phyloP scores from a whole-genome alignment of 2,797 vertebrate species.

The Periophthalmus magnuspinnatus region DNA sequence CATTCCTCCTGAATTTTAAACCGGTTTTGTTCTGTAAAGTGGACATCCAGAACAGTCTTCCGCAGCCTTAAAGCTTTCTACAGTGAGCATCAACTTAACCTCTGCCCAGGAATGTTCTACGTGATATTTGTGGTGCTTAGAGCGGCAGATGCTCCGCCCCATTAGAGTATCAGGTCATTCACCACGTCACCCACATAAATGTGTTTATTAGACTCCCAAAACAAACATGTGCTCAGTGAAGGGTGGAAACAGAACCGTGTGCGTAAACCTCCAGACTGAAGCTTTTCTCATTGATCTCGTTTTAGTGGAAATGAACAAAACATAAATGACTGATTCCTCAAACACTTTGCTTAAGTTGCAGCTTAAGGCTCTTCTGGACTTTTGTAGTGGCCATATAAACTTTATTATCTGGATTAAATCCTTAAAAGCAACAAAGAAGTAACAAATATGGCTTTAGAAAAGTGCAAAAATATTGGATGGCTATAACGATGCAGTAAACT shows the following conservation, averaged over 20 bases:
- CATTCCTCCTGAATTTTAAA: background rate
- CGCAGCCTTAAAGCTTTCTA: background rate
- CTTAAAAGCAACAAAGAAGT: background rate
- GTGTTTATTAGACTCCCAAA: background rate
- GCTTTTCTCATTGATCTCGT: background rate
- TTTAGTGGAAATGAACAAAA: background rate
- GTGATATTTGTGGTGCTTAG: background rate
- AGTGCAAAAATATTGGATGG: constrained; percentile 4
- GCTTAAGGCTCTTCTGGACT: background rate
- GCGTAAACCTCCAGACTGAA: too few relatives aligned
- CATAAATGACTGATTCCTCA: background rate
- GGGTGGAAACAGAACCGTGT: background rate
- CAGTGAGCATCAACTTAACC: background rate
- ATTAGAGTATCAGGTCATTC: constrained; percentile 1
- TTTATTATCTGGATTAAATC: background rate
- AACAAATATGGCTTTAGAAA: constrained; percentile 8
- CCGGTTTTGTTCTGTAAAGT: background rate
- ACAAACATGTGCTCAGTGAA: background rate
- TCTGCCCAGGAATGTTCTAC: constrained; percentile 14
- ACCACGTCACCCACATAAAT: background rate
- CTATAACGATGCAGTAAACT: background rate
- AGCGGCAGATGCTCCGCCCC: background rate
- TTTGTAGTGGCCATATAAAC: too few relatives aligned
- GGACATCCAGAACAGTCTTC: background rate
- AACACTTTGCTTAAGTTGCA: background rate